Conservation (phyloP, 2,888 invertebrate species). For the Yponomeuta malinellus region DNA sequence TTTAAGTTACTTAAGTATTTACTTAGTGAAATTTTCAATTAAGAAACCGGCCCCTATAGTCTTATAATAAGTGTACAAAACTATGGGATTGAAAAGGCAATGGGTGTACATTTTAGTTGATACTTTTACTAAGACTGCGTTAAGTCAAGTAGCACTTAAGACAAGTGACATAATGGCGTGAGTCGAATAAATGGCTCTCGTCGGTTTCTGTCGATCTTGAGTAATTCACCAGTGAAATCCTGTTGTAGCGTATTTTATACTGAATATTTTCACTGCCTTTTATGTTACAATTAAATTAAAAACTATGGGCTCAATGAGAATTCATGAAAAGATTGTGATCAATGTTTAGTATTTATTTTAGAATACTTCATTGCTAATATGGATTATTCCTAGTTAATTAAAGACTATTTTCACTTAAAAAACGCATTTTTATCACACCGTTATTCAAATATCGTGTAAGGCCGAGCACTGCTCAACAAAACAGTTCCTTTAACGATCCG, state of each 20-base stretch:
- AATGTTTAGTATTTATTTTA: conserved; percentile 30
- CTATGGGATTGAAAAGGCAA: background rate
- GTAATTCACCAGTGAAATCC: conserved; percentile 6
- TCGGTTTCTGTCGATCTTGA: background rate
- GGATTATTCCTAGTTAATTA: background rate
- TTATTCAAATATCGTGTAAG: background rate
- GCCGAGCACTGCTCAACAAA: too few species aligned
- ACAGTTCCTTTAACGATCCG: too few species aligned
- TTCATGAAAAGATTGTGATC: conserved; percentile 19
- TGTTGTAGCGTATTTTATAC: background rate
- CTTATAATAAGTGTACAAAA: background rate
- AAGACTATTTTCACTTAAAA: background rate
- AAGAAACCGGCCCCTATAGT: background rate
- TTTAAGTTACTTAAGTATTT: too few species aligned
- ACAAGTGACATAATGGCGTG: too few species aligned
- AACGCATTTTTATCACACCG: conserved; percentile 4
- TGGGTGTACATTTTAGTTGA: background rate
- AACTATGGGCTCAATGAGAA: background rate
- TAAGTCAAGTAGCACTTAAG: too few species aligned
- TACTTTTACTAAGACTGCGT: background rate
- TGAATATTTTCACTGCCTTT: conserved; percentile 11
- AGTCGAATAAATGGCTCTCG: too few species aligned
- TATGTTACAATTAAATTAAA: background rate
- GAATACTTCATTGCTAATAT: conserved; percentile 11
- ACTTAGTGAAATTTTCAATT: too few species aligned